These are phyloP conservation scores for Brachyistius frenatus DNA, from an alignment of 2,113 vertebrate genomes.

Conservation along the genomic window DNA sequence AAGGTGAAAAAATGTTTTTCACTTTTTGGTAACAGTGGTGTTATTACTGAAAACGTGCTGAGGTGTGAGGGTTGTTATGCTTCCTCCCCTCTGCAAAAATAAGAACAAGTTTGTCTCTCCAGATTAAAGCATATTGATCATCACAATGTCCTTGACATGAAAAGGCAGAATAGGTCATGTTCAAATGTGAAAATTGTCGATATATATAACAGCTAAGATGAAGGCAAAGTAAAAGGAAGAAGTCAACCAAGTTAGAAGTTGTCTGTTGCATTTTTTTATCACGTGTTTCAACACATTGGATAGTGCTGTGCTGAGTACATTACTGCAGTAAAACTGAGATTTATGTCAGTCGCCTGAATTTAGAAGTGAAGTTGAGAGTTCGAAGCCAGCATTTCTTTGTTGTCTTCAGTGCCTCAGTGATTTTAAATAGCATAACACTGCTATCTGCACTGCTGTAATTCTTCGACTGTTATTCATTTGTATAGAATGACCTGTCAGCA, in stretches of 20 bases:
- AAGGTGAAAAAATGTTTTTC: slow-evolving; percentile 24
- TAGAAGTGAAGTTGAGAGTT: slow-evolving; percentile 6
- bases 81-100: neutral
- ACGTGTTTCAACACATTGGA: slow-evolving; percentile 41
- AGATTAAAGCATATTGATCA: neutral
- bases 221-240: neutral
- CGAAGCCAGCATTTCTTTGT: slow-evolving; percentile 2
- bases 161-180: neutral
- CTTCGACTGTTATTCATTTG: slow-evolving; percentile 56
- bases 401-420: slow-evolving; percentile 38
- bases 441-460: slow-evolving; percentile 55
- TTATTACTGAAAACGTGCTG: slow-evolving; percentile 19
- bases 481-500: slow-evolving; percentile 58
- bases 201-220: neutral
- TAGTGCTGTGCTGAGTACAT: neutral
- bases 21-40: slow-evolving; percentile 14
- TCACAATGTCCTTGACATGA: neutral
- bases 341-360: neutral
- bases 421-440: slow-evolving; percentile 40
- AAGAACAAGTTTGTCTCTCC: neutral
- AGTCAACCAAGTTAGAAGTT: neutral
- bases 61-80: neutral
- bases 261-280: slow-evolving; percentile 26
- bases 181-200: neutral
- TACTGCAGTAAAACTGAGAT: neutral